Base-by-base conservation (phyloP, 2,888 invertebrate genomes). In the Philereme transversata region DNA sequence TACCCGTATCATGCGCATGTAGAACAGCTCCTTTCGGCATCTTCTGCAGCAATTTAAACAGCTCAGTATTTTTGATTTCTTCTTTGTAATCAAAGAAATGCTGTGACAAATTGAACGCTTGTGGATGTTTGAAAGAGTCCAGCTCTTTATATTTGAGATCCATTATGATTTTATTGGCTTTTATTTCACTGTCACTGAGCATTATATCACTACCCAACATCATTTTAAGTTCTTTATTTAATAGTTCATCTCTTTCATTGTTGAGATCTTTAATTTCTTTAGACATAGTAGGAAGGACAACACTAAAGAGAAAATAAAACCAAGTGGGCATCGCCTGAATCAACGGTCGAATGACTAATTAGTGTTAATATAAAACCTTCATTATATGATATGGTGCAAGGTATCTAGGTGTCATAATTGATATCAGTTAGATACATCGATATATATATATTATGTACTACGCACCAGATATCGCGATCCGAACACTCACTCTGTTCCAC, bases 1-100 rank as follows among this genome's bases (percentile, higher is more conserved):
- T 75, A 0, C 94, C 95, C 0, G 94, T 94, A 67, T 96, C 94
- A 69, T 96, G 96, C 0, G 93, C 94, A 73, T 96, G 97, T 0
- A 96, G 83, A 0, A 95, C 91, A 0, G 94, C 95, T 0, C 96
- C 97, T 84, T 97, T 97, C 0, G 97, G 97, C 93, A 97, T 94
- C 43, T 79, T 79, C 60, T 93, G 86, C 3, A 97, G 93, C 2
- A 96, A 78, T 68, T 94, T 83, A 75, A 94, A 97, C 0, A 97
- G 90, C 22, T 93, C 81, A 0, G 95, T 95, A 0, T 87, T 74
- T 10, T 94, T 93, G 3, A 97, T 94, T 22, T 86, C 80, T 1
- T 92, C 82, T 68, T 94, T 94, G 0, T 94, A 94, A 6, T 93
- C 86, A 69, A 96, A 94, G 71, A 97, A 95, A 80, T 96, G 96